phyloP scores from a whole-genome alignment of 2,888 invertebrate species.

The Drosophila anomalata region DNA sequence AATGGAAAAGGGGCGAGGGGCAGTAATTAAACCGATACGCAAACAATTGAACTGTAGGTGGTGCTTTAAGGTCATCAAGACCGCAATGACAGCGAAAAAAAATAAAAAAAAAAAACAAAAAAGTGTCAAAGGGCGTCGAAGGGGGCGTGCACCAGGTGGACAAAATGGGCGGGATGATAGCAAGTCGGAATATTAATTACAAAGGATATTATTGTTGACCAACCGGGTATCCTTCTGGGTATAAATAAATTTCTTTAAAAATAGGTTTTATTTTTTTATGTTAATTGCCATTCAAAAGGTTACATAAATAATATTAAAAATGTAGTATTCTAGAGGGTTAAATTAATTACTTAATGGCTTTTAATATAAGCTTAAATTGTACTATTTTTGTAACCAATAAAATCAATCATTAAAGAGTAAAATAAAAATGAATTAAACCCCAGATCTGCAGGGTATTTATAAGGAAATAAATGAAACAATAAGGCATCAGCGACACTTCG shows the following conservation, averaged over 20 bases:
- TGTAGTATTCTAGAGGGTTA: background rate
- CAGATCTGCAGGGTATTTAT: constrained; percentile 10
- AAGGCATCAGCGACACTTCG: constrained; percentile 37
- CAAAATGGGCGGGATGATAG: constrained; percentile 16
- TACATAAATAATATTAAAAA: background rate
- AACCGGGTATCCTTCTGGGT: background rate
- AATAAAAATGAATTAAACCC: background rate
- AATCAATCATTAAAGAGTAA: too few species aligned
- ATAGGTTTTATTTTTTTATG: background rate
- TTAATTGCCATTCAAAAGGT: background rate
- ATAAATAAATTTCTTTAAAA: background rate
- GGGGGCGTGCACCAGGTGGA: constrained; percentile 14
- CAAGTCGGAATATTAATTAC: constrained; percentile 13
- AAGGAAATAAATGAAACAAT: constrained; percentile 1
- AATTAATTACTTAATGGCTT: background rate
- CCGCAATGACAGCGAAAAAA: constrained; percentile 49
- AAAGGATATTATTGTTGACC: background rate
- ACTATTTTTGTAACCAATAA: background rate
- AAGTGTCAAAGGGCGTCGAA: constrained; percentile 5
- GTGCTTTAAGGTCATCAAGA: constrained; percentile 59
- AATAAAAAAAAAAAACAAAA: constrained; percentile 12
- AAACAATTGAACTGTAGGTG: constrained; percentile 77
- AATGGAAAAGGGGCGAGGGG: constrained; percentile 51
- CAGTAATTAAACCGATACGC: constrained; percentile 75
- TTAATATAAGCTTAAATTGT: background rate